Evolutionary conservation across 2,113 vertebrate species (phyloP), one percentile per base, ranked within the genome.

Genomic region (Chitala chitala): DNA sequence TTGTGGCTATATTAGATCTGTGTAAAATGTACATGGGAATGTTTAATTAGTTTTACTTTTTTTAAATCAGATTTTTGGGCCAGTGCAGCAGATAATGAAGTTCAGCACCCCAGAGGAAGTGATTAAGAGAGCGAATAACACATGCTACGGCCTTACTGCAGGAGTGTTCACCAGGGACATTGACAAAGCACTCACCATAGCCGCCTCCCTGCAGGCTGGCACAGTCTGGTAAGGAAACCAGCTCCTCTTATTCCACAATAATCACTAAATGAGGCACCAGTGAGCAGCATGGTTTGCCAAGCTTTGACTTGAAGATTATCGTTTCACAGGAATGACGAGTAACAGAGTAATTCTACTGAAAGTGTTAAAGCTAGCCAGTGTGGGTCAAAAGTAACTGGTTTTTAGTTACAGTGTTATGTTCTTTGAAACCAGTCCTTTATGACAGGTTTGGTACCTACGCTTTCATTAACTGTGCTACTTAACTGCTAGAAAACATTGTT

Each of bases 41-140:
- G 26, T 53, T 24, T 56, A n/a, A 3, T 22, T 2, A 22, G 4
- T n/a, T 29, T 69, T 9, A 29, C 22, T 69, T 61, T 64, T 13
- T 74, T 74, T 46, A 1, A 33, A 20, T 15, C 69, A 96, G 94
- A 96, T 96, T 85, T 96, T 96, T 86, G 94, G 94, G 61, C 94
- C 94, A 70, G 94, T 96, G 70, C 93, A 94, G 78, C 93, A 94
- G 85, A 95, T 96, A 58, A 89, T 96, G 91, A 91, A 92, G 78
- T 96, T 96, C 84, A 90, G 85, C 78, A 91, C 87, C 5, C 0
- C 87, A 56, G 91, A 92, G 69, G 94, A 96, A 26, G 93, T 94
- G 24, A 92, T 94, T 78, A 88, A 89, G 77, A 91, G 94, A 78
- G 93, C 94, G 75, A 96, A 96, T 75, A 89, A 91, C 72, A 94